Base-by-base conservation (phyloP, 1,140 invertebrate species). In the Homalodisca vitripennis region DNA sequence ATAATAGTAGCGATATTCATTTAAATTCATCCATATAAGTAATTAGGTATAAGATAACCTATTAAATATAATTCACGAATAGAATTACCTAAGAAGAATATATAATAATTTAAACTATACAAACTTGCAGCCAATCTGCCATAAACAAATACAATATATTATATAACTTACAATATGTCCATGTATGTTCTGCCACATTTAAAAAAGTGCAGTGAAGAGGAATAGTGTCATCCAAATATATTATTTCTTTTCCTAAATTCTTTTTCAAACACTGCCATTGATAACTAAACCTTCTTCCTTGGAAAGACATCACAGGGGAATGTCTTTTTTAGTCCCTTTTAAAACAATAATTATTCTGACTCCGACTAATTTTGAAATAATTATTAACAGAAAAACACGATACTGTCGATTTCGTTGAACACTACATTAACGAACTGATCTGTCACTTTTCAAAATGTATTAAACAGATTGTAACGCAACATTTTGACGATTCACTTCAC, bases 261-360 rank as follows among this genome's bases (percentile, higher is more conserved):
- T 86, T 88, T 72, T 80, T 92, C 89, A 83, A 92, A 93, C 80
- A 92, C 88, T 86, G 90, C 90, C 90, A 92, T 93, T 84, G 67
- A 67, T 67, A 55, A 72, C 29, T 20, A 62, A 47, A 66, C 74
- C 32, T 32, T 29, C 26, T 27, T 75, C 75, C 77, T 22, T 55
- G 73, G 47, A 72, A 75, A 64, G 76, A 78, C 69, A 66, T 79
- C 27, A 64, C 55, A 60, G 63, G 17, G n/a, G n/a, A n/a, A n/a
- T n/a, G n/a, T n/a, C n/a, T n/a, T n/a, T n/a, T n/a, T n/a, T n/a
- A n/a, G n/a, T n/a, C n/a, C n/a, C n/a, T n/a, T n/a, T n/a, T n/a
- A n/a, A n/a, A n/a, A n/a, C n/a, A n/a, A n/a, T n/a, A n/a, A n/a
- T n/a, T n/a, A n/a, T n/a, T n/a, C n/a, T n/a, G n/a, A n/a, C n/a